phyloP scores from a whole-genome alignment of 2,888 invertebrate genomes.

The Coenonympha arcania region DNA sequence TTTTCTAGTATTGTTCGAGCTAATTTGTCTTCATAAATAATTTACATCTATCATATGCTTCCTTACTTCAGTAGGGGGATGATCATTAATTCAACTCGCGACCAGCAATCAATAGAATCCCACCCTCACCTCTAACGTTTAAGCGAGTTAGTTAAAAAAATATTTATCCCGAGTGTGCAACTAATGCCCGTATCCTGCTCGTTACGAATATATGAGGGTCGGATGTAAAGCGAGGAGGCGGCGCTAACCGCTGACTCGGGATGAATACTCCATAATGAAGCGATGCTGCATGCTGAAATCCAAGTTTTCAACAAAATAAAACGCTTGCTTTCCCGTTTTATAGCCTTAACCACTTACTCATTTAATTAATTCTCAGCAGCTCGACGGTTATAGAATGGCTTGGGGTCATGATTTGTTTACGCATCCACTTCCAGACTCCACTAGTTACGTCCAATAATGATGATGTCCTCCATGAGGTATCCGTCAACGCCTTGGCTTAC shows the following conservation, averaged over 20 bases:
- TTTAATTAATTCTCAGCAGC: constrained; percentile 14
- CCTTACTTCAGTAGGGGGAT: no score
- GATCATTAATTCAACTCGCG: not conserved
- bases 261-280: constrained; percentile 62
- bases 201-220: constrained; percentile 49
- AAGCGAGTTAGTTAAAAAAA: constrained; percentile 4
- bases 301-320: constrained; percentile 42
- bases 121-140: not conserved
- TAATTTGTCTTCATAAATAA: no score
- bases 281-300: constrained; percentile 44
- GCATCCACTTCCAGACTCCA: no score
- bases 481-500: no score
- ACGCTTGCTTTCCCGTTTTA: constrained; percentile 27
- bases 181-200: constrained; percentile 23
- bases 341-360: constrained; percentile 25
- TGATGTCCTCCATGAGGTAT: no score
- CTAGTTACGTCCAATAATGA: no score
- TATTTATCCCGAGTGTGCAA: constrained; percentile 16
- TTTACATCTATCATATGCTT: no score
- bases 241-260: constrained; percentile 43
- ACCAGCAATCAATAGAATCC: not conserved
- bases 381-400: not conserved
- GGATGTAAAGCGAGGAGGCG: constrained; percentile 48
- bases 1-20: no score
- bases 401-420: no score